These are phyloP conservation scores for Rhynchotus rufescens DNA, from an alignment of 2,797 vertebrate species.

Conservation along the genomic window DNA sequence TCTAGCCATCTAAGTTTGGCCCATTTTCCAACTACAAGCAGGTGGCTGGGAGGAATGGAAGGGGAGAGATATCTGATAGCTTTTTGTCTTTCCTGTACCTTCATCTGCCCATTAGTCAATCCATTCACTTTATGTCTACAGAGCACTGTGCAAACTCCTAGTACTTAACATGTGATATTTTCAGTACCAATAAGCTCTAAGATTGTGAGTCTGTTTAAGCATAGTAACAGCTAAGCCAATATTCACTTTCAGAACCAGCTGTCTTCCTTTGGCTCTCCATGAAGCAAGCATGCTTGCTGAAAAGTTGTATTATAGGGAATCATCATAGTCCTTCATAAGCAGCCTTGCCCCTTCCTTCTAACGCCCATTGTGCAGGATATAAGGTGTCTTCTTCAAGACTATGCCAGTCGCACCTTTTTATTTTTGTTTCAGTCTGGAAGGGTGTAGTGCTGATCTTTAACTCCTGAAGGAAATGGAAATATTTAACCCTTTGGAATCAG, in stretches of 20 bases:
- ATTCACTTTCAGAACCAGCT: not conserved
- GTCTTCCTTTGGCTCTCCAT: not conserved
- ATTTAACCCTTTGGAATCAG: conserved; percentile 3
- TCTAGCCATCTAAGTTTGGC: not conserved
- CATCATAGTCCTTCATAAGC: not conserved
- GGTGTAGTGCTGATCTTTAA: not conserved
- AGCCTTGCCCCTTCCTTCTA: not conserved
- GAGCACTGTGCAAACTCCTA: not conserved
- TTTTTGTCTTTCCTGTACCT: not conserved
- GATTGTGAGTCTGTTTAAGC: not conserved
- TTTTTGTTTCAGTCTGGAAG: not conserved
- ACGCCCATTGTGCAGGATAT: not conserved
- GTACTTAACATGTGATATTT: accelerated
- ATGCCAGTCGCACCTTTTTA: not conserved
- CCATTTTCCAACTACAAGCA: not conserved
- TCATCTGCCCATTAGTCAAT: not conserved
- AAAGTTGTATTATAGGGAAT: not conserved
- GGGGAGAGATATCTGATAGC: not conserved
- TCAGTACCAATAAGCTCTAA: not conserved
- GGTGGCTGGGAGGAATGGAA: not conserved
- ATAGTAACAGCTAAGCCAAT: not conserved
- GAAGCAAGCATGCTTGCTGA: not conserved
- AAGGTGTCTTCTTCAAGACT: not conserved
- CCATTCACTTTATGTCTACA: not conserved
- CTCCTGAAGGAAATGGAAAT: conserved; percentile 20